Evolutionary conservation across 2,888 invertebrate species (phyloP), one percentile per base, ranked within the genome.

Genomic region (Brenthis hecate): DNA sequence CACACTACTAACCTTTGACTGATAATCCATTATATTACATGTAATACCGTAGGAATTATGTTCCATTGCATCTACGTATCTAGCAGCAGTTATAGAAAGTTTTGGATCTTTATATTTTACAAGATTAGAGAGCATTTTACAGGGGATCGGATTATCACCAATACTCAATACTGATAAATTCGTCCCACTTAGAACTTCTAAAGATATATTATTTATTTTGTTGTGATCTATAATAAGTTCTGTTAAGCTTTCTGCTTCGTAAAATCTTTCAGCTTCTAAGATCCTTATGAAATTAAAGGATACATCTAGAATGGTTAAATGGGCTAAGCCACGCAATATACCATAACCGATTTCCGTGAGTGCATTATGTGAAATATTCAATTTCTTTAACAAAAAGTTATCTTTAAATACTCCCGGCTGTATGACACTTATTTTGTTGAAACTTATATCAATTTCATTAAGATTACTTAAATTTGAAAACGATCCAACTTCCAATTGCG

Each of bases 71-170:
- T 81, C 80, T 64, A 83, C 76, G 51, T 76, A 48, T 62, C 66
- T 78, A 8, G 81, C 72, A 28, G 86, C 80, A 32, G 85, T 84
- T 50, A 88, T 77, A 50, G 70, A 58, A 73, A 82, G 81, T 2
- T 71, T 36, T n/a, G 62, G 19, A n/a, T 67, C 11, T 4, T 43
- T 36, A 51, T 50, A 56, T 66, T 78, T 80, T 55, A 78, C 77
- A 0, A 87, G 76, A 65, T 79, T 82, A 0, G 83, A 78, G 54
- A 89, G 71, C 51, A 77, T 58, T 55, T 81, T 79, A 70, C 89
- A 89, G 1, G 88, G 76, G 58, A 90, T 72, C n/a, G 85, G 88
- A 77, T 90, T 90, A 36, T 80, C 83, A 5, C 89, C 89, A 61
- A 90, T 87, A 72, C 89, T 90, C 11, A 90, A 77, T 51, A 69